phyloP scores from a whole-genome alignment of 2,888 invertebrate genomes.

The Drosophila mimetica region DNA sequence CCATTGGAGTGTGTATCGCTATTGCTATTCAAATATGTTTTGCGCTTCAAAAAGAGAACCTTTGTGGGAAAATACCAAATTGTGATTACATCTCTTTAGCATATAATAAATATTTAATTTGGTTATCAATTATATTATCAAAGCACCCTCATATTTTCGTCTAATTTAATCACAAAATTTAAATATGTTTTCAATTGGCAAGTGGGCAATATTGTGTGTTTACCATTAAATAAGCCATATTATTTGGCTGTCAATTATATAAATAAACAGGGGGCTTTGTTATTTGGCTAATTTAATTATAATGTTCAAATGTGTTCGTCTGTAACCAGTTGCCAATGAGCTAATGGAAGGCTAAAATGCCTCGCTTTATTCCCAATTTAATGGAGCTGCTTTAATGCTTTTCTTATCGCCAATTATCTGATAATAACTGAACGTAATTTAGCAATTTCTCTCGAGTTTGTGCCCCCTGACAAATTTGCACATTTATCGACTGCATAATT shows the following conservation, averaged over 20 bases:
- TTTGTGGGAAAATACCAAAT: slow-evolving; percentile 12
- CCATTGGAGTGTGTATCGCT: not conserved
- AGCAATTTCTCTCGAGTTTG: slow-evolving; percentile 10
- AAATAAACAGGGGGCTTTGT: not conserved
- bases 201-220: not conserved
- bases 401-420: slow-evolving; percentile 11
- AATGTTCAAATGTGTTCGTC: not conserved
- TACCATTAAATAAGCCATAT: not conserved
- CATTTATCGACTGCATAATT: slow-evolving; percentile 44
- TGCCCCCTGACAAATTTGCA: slow-evolving; percentile 22
- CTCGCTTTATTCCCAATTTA: too few species aligned
- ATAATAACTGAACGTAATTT: slow-evolving; percentile 21
- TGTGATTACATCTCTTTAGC: slow-evolving; percentile 17
- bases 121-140: not conserved
- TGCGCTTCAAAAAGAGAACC: not conserved
- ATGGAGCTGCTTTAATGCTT: not conserved
- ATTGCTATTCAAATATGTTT: slow-evolving; percentile 32
- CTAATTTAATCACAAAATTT: not conserved
- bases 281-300: not conserved
- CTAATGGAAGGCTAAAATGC: too few species aligned
- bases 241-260: not conserved
- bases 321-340: too few species aligned
- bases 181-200: not conserved
- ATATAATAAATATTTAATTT: slow-evolving; percentile 3
- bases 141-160: not conserved